phyloP scores from a whole-genome alignment of 2,888 invertebrate genomes.

The Drosophila subquinaria region DNA sequence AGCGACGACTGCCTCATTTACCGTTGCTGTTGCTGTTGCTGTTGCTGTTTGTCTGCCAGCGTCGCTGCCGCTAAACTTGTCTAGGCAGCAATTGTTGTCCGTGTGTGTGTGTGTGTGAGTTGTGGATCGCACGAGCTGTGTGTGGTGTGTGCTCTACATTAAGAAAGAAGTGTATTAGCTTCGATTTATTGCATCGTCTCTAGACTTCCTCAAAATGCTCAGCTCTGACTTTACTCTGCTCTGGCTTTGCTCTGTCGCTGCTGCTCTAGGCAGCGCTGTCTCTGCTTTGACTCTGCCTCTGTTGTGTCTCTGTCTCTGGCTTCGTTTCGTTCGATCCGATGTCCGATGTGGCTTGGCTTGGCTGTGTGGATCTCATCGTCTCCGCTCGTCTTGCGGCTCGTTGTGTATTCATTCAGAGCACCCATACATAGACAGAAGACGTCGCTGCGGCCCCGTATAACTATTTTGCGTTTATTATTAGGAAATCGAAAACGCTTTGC shows the following conservation, averaged over 20 bases:
- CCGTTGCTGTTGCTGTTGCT: too few species aligned
- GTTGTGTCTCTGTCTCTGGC: slow-evolving; percentile 13
- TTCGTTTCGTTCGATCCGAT: slow-evolving; percentile 24
- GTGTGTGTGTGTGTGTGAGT: slow-evolving; percentile 23
- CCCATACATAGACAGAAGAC: slow-evolving; percentile 73
- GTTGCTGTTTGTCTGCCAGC: slow-evolving; percentile 46
- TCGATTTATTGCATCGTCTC: slow-evolving; percentile 80
- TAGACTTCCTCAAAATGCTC: slow-evolving; percentile 63
- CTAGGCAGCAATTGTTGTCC: slow-evolving; percentile 59
- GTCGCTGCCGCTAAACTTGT: slow-evolving; percentile 63
- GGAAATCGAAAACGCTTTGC: slow-evolving; percentile 77
- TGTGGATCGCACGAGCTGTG: slow-evolving; percentile 47
- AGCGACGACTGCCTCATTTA: slow-evolving; percentile 66
- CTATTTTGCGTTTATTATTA: slow-evolving; percentile 81
- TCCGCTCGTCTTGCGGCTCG: slow-evolving; percentile 56
- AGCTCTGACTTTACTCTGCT: slow-evolving; percentile 10
- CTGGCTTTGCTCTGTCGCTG: slow-evolving; percentile 8
- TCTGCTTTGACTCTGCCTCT: slow-evolving; percentile 14
- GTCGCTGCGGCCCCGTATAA: slow-evolving; percentile 61
- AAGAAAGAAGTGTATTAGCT: slow-evolving; percentile 81
- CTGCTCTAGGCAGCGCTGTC: neutral
- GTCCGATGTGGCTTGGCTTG: slow-evolving; percentile 23
- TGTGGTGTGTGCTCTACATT: slow-evolving; percentile 72
- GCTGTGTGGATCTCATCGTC: slow-evolving; percentile 55
- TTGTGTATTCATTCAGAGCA: slow-evolving; percentile 81